These are phyloP conservation scores for Ciona savignyi DNA, from an alignment of 23 tunicate species.

Conservation along the genomic window DNA sequence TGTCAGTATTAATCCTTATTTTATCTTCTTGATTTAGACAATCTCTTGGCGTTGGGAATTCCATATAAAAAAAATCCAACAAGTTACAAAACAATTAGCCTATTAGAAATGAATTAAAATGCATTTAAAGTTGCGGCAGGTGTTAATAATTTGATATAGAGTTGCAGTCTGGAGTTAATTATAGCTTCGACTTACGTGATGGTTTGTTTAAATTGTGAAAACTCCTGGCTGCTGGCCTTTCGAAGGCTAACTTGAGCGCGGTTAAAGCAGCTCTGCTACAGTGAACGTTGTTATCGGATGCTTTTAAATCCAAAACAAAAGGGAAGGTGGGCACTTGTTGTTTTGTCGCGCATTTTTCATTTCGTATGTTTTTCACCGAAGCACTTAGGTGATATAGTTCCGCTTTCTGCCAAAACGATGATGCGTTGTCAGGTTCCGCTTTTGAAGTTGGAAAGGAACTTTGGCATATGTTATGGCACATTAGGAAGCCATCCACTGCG, in stretches of 20 bases:
- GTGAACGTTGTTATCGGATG: conserved; percentile 11
- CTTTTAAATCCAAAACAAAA: conserved; percentile 9
- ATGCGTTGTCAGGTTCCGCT: background rate
- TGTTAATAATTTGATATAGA: no score
- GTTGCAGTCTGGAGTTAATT: no score
- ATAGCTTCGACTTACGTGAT: background rate
- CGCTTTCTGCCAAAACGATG: background rate
- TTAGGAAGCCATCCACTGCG: conserved; percentile 22
- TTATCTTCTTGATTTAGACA: background rate
- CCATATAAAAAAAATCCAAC: background rate
- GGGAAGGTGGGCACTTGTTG: background rate
- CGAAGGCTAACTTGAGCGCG: conserved; percentile 18
- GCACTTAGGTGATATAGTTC: background rate
- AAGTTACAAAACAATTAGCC: background rate
- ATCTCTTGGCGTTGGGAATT: no score
- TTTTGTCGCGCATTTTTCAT: background rate
- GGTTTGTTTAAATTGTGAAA: background rate
- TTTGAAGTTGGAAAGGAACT: background rate
- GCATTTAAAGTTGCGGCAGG: background rate
- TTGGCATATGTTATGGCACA: conserved; percentile 19
- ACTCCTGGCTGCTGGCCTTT: background rate
- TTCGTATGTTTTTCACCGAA: background rate
- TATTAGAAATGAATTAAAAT: background rate
- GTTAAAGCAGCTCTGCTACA: conserved; percentile 28
- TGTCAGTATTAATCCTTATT: no score